A percentile compares a stretch with the other conserved stretches of the same genome.
These are phyloP conservation scores for Halictus quadricinctus DNA, from an alignment of 2,888 invertebrate genomes.

Conservation along the genomic window DNA sequence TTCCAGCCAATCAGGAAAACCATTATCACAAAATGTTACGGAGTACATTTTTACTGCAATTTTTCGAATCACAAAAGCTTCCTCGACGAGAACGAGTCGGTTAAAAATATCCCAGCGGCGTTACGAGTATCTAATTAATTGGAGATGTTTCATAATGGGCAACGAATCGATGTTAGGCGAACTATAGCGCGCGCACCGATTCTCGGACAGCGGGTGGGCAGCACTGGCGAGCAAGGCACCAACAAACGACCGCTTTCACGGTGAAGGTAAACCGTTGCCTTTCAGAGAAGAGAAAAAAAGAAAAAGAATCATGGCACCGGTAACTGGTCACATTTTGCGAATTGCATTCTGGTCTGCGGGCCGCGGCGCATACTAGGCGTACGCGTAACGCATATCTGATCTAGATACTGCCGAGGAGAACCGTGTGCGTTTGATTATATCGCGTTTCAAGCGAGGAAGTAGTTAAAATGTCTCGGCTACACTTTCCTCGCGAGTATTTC, in stretches of 20 bases:
- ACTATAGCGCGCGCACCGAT: background rate
- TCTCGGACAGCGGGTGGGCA: background rate
- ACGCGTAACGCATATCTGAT: constrained; percentile 41
- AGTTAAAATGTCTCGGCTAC: constrained; percentile 48
- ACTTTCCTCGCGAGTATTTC: constrained; percentile 62
- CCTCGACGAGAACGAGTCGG: background rate
- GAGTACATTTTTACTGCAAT: background rate
- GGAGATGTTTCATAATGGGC: no score
- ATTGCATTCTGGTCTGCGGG: constrained; percentile 26
- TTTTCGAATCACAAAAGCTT: background rate
- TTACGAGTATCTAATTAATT: no score
- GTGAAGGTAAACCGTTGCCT: constrained; percentile 61
- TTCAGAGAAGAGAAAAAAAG: constrained; percentile 13
- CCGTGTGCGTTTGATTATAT: constrained; percentile 37
- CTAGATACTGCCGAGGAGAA: constrained; percentile 34
- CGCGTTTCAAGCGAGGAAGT: constrained; percentile 62
- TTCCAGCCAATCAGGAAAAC: background rate
- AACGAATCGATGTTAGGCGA: background rate
- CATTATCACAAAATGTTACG: background rate
- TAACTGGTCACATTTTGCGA: constrained; percentile 49
- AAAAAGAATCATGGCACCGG: constrained; percentile 13
- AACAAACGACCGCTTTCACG: constrained; percentile 57
- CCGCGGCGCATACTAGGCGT: background rate
- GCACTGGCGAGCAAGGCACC: background rate
- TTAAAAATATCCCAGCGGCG: background rate